A percentile compares a stretch with the other conserved stretches of the same genome.
phyloP scores from a whole-genome alignment of 37 sponge, comb jelly and placozoan genomes.

The Mnemiopsis leidyi region DNA sequence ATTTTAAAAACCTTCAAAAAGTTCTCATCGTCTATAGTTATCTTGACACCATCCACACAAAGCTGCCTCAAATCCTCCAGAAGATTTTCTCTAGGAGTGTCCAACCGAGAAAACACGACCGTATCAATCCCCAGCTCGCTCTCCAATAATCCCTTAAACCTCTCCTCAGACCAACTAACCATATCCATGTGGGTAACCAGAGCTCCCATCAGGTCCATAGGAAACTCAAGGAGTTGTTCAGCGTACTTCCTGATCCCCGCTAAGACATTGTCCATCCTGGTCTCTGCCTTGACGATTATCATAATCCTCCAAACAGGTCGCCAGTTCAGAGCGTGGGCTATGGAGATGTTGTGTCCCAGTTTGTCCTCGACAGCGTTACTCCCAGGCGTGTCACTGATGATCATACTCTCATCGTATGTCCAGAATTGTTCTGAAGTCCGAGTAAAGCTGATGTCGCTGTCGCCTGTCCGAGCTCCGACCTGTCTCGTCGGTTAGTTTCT shows the following conservation, averaged over 20 bases:
- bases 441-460: conserved; percentile 6
- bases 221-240: neutral
- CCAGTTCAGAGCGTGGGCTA: conserved; percentile 2
- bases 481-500: conserved; percentile 4
- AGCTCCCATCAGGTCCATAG: conserved; percentile 11
- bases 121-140: neutral
- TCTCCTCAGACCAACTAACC: neutral
- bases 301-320: conserved; percentile 27
- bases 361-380: conserved; percentile 2
- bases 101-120: neutral
- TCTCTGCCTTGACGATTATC: conserved; percentile 24
- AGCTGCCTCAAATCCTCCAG: neutral
- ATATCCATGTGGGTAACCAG: conserved; percentile 48
- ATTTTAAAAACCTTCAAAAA: conserved; percentile 46
- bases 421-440: neutral
- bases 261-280: conserved; percentile 46
- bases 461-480: conserved; percentile 30
- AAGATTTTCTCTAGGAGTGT: neutral
- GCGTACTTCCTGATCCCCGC: neutral
- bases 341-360: conserved; percentile 3
- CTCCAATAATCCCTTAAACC: neutral
- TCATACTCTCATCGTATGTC: conserved; percentile 16
- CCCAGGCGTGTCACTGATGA: conserved; percentile 50
- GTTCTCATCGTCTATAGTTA: conserved; percentile 11
- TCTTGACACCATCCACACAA: neutral